These are phyloP conservation scores for Cephalopterus ornatus DNA, from an alignment of 2,113 vertebrate species.

Conservation along the genomic window DNA sequence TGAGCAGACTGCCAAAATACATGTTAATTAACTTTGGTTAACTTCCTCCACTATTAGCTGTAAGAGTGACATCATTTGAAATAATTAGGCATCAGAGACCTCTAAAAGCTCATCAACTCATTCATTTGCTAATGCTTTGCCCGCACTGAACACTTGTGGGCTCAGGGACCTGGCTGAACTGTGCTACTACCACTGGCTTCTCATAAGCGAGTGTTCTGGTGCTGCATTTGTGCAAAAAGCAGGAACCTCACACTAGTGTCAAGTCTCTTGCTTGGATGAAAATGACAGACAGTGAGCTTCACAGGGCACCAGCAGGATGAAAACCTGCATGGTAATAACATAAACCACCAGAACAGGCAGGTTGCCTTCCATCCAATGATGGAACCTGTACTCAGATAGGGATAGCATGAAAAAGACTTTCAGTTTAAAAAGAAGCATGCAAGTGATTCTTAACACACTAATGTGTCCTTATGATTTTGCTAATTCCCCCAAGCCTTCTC, in stretches of 20 bases:
- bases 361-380: background rate
- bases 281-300: background rate
- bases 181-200: background rate
- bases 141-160: background rate
- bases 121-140: background rate
- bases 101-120: background rate
- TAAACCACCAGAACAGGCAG: background rate
- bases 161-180: background rate
- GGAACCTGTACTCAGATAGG: background rate
- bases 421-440: background rate
- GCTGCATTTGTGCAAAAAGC: background rate
- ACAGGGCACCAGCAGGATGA: background rate
- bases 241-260: background rate
- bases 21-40: constrained; percentile 45
- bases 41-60: background rate
- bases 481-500: background rate
- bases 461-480: background rate
- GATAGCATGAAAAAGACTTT: background rate
- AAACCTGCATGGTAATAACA: background rate
- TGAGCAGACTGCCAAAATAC: constrained; percentile 11
- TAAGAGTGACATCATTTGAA: background rate
- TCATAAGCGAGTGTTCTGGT: background rate
- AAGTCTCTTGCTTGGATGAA: background rate
- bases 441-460: background rate
- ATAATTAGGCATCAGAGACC: constrained; percentile 12